A percentile compares a stretch with the other conserved stretches of the same genome.
Evolutionary conservation across 1,140 invertebrate species (phyloP).

Genomic region (Lordiphosa clarofinis): DNA sequence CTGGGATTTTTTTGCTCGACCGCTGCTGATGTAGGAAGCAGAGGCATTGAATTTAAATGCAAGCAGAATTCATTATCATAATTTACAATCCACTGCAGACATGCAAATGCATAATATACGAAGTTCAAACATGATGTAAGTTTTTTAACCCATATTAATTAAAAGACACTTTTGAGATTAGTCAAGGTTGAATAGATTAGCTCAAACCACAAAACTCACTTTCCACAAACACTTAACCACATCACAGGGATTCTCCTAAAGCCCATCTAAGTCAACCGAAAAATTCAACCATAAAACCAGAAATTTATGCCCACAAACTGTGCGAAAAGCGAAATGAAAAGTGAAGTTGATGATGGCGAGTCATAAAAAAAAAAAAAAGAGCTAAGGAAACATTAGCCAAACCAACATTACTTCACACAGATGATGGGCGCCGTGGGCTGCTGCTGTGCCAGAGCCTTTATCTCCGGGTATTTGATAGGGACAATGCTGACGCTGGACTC

Average conservation of each 20-base stretch:
- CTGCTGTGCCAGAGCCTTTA: conserved; percentile 1
- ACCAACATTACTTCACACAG: conserved; percentile 65
- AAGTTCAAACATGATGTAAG: too few species aligned
- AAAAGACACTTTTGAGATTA: background rate
- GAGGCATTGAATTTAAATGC: too few species aligned
- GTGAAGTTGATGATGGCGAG: conserved; percentile 33
- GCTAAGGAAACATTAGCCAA: conserved; percentile 19
- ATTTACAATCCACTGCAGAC: too few species aligned
- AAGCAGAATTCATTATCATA: too few species aligned
- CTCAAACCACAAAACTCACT: conserved; percentile 37
- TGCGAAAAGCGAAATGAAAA: conserved; percentile 61
- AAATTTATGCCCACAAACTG: conserved; percentile 52
- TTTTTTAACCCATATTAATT: too few species aligned
- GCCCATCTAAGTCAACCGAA: conserved; percentile 9
- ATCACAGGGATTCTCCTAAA: background rate
- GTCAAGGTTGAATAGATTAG: background rate
- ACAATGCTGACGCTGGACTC: conserved; percentile 50
- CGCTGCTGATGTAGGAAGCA: too few species aligned
- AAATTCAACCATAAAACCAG: conserved; percentile 43
- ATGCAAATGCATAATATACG: too few species aligned
- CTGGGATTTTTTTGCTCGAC: too few species aligned
- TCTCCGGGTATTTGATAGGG: conserved; percentile 46
- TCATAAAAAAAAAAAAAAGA: conserved; percentile 9
- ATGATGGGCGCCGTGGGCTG: conserved; percentile 40
- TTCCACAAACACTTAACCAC: conserved; percentile 24